phyloP scores from a whole-genome alignment of 2,113 vertebrate species.

The Probosciger aterrimus region DNA sequence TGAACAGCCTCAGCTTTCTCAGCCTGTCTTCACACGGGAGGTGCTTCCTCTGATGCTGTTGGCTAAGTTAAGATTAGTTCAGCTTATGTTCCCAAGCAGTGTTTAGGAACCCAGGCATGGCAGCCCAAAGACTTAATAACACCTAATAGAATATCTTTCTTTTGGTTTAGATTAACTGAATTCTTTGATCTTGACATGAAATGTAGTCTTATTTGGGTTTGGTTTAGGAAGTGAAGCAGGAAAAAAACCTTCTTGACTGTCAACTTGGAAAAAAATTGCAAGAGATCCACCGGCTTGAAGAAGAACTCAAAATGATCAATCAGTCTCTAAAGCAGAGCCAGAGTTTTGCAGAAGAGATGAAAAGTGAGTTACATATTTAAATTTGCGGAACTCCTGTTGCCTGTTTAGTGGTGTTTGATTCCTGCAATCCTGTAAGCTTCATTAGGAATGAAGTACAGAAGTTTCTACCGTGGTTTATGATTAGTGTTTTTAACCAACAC shows the following conservation, averaged over 20 bases:
- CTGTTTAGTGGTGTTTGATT: background rate
- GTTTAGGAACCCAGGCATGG: background rate
- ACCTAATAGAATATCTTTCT: background rate
- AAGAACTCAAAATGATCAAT: constrained; percentile 75
- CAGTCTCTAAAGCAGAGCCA: constrained; percentile 79
- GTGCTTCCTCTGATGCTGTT: background rate
- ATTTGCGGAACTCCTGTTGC: background rate
- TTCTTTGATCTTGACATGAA: background rate
- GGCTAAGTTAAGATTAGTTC: background rate
- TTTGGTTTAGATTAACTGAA: background rate
- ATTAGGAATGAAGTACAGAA: background rate
- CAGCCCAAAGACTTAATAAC: background rate
- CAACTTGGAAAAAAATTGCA: constrained; percentile 78
- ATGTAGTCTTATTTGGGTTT: background rate
- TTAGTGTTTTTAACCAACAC: background rate
- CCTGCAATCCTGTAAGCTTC: background rate
- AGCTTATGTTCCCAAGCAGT: background rate
- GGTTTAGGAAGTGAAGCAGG: constrained; percentile 80
- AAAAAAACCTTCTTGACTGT: constrained; percentile 70
- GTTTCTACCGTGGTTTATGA: background rate
- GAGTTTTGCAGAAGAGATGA: constrained; percentile 79
- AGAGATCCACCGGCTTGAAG: constrained; percentile 77
- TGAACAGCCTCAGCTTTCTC: background rate
- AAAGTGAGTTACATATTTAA: constrained; percentile 70
- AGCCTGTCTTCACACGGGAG: background rate